Conservation (phyloP, 2,113 vertebrate species). For the Xenopus laevis region DNA sequence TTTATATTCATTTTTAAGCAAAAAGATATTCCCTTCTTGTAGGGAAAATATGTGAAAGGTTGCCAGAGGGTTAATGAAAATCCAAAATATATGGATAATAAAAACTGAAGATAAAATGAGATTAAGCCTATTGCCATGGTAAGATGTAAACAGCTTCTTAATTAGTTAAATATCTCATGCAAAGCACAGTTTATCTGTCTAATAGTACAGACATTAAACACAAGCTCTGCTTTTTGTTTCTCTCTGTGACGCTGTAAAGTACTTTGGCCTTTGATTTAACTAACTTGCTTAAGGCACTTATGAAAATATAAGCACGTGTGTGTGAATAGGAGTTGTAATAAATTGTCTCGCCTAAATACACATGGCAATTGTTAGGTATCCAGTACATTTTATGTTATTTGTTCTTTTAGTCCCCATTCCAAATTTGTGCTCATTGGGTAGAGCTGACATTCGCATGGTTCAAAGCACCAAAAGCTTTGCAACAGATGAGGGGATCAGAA, state of each 20-base stretch:
- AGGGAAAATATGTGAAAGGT: conserved; percentile 21
- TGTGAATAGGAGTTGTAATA: conserved; percentile 33
- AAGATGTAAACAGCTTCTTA: conserved; percentile 53
- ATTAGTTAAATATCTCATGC: neutral
- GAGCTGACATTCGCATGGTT: no score
- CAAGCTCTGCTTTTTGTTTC: neutral
- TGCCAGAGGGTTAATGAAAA: conserved; percentile 45
- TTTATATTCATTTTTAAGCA: no score
- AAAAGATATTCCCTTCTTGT: no score
- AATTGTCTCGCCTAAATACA: conserved; percentile 47
- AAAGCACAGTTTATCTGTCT: conserved; percentile 12
- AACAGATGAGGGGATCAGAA: conserved; percentile 43
- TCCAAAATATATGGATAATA: conserved; percentile 41
- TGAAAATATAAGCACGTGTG: conserved; percentile 29
- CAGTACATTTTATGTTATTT: neutral
- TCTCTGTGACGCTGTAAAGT: conserved; percentile 10
- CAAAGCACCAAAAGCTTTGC: conserved; percentile 39
- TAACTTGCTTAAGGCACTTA: conserved; percentile 24
- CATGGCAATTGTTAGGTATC: conserved; percentile 50
- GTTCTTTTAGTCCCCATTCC: conserved; percentile 47
- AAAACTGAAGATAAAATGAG: conserved; percentile 50
- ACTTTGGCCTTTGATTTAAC: neutral
- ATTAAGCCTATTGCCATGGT: conserved; percentile 37
- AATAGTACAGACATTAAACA: neutral
- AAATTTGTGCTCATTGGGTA: neutral